Conservation (phyloP, 2,797 vertebrate genomes). For the Zalophus californianus region DNA sequence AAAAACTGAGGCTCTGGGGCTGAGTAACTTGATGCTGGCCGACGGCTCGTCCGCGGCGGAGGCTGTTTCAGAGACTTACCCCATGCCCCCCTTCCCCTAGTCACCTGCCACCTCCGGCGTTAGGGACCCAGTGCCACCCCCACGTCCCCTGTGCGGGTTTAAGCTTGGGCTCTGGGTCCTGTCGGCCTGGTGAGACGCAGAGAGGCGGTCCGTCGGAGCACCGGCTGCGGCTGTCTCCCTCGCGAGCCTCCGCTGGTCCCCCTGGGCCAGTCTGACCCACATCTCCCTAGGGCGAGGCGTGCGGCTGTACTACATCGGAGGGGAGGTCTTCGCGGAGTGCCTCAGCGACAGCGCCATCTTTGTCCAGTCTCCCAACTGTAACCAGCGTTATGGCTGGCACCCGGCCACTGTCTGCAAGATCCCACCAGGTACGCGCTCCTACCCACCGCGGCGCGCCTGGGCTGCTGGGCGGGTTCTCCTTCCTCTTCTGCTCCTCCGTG, state of each 20-base stretch:
- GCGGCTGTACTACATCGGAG: constrained; percentile 98
- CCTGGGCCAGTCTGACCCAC: background rate
- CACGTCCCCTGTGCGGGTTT: background rate
- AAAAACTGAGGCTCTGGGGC: background rate
- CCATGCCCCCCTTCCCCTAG: fast-evolving
- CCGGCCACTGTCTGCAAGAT: constrained; percentile 99
- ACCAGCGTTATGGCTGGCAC: constrained; percentile 99
- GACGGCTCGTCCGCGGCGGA: background rate
- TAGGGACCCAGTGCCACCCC: background rate
- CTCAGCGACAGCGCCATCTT: constrained; percentile 99
- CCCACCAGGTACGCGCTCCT: constrained; percentile 92
- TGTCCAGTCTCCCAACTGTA: constrained; percentile 99
- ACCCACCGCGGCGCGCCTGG: fast-evolving
- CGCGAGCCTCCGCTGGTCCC: background rate
- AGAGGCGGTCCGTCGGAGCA: background rate
- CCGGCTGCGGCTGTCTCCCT: background rate
- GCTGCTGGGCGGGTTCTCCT: background rate
- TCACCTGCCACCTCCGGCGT: background rate
- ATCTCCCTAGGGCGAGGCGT: constrained; percentile 93
- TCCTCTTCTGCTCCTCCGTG: background rate
- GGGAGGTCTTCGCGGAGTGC: constrained; percentile 99
- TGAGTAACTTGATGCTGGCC: background rate
- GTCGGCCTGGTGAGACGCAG: background rate
- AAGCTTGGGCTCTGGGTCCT: background rate
- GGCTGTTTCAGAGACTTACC: background rate